Evolutionary conservation across 1,140 invertebrate species (phyloP).

Genomic region (Melanaphis sacchari): DNA sequence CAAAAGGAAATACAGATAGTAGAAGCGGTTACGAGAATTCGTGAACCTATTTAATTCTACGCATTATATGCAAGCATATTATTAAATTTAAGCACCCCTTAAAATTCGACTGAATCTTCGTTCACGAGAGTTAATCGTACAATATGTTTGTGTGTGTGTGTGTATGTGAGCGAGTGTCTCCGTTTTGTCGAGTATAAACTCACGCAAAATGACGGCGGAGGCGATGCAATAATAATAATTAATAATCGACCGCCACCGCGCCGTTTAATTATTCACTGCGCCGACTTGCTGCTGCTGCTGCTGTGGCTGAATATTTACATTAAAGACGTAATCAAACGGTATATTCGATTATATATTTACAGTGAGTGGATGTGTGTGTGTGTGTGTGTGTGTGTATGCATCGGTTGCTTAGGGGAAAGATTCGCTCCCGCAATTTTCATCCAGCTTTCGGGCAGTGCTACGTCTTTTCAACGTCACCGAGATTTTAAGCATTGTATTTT

Average conservation of each 20-base stretch:
- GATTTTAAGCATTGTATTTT: neutral
- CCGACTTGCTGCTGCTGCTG: neutral
- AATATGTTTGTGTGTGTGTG: neutral
- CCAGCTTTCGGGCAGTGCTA: neutral
- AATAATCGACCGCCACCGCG: neutral
- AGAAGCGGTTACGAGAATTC: no score
- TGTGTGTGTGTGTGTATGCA: neutral
- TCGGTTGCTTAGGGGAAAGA: neutral
- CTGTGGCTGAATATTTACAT: neutral
- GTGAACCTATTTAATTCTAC: no score
- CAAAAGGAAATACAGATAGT: no score
- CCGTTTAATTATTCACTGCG: conserved; percentile 12
- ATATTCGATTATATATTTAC: conserved; percentile 8
- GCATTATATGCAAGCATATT: neutral
- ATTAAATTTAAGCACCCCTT: neutral
- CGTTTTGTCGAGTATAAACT: neutral
- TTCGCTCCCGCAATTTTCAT: neutral
- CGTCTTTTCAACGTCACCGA: neutral
- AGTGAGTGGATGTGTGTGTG: neutral
- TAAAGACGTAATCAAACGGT: conserved; percentile 8
- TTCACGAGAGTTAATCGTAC: neutral
- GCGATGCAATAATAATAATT: conserved; percentile 10
- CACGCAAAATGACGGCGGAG: neutral
- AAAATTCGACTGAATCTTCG: neutral
- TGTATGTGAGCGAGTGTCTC: neutral